Evolutionary conservation across 2,888 invertebrate genomes (phyloP).

Genomic region (Nemoura dubitans): DNA sequence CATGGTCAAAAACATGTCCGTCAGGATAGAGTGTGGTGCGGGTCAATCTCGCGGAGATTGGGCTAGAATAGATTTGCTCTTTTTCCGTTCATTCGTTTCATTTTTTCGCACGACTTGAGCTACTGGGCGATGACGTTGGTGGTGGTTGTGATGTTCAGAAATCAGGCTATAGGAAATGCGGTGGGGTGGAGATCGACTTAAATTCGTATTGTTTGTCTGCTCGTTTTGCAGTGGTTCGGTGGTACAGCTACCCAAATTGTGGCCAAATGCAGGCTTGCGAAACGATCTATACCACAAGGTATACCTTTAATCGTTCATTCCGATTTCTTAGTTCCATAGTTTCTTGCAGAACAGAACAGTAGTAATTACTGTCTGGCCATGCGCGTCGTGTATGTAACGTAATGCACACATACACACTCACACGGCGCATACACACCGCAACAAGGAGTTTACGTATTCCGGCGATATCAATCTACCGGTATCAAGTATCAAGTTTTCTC

Average conservation of each 20-base stretch:
- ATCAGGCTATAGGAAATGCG: not conserved
- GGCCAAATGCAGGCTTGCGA: not conserved
- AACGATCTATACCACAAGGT: not conserved
- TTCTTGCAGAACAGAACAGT: not conserved
- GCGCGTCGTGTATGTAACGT: not conserved
- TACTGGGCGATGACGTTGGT: not conserved
- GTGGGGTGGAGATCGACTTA: not conserved
- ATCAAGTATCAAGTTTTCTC: constrained; percentile 7
- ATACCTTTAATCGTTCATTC: not conserved
- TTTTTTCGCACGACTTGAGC: not conserved
- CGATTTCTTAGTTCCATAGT: not conserved
- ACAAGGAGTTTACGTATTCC: not conserved
- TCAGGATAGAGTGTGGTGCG: not conserved
- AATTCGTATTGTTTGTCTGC: not conserved
- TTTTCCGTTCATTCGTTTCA: not conserved
- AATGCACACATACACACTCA: constrained; percentile 9
- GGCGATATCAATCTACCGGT: not conserved
- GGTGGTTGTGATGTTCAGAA: too few relatives aligned
- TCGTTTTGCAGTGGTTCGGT: not conserved
- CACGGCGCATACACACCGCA: not conserved
- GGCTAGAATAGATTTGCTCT: not conserved
- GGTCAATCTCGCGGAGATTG: not conserved
- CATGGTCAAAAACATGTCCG: constrained; percentile 12
- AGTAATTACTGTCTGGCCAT: not conserved
- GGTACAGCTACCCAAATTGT: not conserved